Evolutionary conservation across 2,888 invertebrate species (phyloP), one percentile per base, ranked within the genome.

Genomic region (Cylloceria caligata): DNA sequence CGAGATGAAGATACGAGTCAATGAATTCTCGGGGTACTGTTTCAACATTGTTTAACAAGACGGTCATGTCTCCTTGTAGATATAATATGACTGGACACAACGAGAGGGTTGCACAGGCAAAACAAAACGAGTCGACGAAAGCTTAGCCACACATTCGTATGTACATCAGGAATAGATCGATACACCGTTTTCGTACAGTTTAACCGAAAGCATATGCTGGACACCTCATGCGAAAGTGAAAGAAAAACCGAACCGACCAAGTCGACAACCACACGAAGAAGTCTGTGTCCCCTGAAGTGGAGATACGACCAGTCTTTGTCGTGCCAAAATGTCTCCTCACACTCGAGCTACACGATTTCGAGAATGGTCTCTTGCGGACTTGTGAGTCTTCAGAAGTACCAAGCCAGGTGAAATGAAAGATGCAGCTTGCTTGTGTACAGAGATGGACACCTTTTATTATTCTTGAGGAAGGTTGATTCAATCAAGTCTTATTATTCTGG

Each of bases 261-360:
- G 49, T 7, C 13, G 45, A 47, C 65, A n/a, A 27, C 13, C 16
- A 65, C 52, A 30, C 57, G 5, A n/a, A 55, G 84, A 80, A 85
- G 82, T 42, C 74, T 84, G 88, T 86, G 87, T 72, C 85, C 88
- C 88, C 85, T 86, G 85, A 87, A 89, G 88, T 88, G 87, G 87
- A 90, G 87, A 90, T 88, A 89, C 87, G 87, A 85, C 73, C 69
- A 81, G 87, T 69, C 86, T 88, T 90, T 88, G 88, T 90, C 89
- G 90, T 89, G 90, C 89, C 89, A 90, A 89, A 89, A 90, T 90
- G 64, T 87, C 85, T 82, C 83, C 67, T 47, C 21, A 60, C 64
- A 16, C 34, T 74, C 19, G 19, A 52, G 21, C 16, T 74, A 30
- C 34, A 27, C 19, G n/a, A 27, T n/a, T 11, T 4, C 7, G 21